These are phyloP conservation scores for Meloidogyne exigua DNA, from an alignment of 1,140 invertebrate species.

Conservation along the genomic window DNA sequence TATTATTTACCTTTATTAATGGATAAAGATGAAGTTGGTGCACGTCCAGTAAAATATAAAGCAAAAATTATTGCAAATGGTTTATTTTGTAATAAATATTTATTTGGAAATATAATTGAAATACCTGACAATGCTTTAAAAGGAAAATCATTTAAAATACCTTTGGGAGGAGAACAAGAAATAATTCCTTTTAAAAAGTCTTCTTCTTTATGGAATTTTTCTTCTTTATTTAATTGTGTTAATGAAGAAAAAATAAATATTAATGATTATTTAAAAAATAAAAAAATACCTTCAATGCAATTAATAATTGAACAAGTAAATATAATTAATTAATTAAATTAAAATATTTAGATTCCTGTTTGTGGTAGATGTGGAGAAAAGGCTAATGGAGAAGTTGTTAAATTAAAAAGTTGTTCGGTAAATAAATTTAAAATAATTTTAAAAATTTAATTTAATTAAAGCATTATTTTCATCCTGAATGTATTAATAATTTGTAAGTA, in stretches of 20 bases:
- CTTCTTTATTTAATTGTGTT: neutral
- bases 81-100: neutral
- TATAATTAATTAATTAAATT: neutral
- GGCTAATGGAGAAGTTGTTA: neutral
- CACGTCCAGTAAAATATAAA: neutral
- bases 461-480: neutral
- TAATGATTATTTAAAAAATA: neutral
- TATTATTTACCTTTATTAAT: neutral
- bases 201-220: neutral
- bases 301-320: conserved; percentile 2
- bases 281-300: neutral
- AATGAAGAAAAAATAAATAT: neutral
- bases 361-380: neutral
- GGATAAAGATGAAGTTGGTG: neutral
- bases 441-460: neutral
- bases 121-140: neutral
- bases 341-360: neutral
- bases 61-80: neutral
- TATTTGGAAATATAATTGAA: neutral
- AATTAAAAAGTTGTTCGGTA: neutral
- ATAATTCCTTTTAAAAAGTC: neutral
- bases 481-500: neutral
- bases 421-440: neutral
- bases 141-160: neutral
- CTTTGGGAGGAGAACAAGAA: neutral